Evolutionary conservation across 2,888 invertebrate species (phyloP), one percentile per base, ranked within the genome.

Genomic region (Orthonevra nobilis): DNA sequence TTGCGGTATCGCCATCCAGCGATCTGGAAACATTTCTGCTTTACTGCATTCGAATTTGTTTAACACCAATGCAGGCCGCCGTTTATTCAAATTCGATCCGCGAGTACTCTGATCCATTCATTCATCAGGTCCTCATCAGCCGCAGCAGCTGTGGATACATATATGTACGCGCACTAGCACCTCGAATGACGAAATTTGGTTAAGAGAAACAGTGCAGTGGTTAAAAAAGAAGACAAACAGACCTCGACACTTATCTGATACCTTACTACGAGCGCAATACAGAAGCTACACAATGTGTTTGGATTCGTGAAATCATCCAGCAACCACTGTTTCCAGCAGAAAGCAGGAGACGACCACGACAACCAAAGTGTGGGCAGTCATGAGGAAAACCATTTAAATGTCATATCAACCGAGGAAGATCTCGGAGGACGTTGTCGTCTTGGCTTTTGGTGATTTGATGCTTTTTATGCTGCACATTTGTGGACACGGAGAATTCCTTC

Each of bases 11-110:
- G 46, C 54, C 28, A 46, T n/a, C 7, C 34, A 61, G 15, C 72
- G 79, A 79, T 79, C 79, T 58, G 20, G 28, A 34, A 77, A 72
- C 79, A 79, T 79, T 79, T 79, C 56, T 79, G 79, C 79, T 79
- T 79, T 79, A 79, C 79, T 79, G 79, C 72, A 79, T 79, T 79
- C 79, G 79, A 79, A 79, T 79, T 79, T 79, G 79, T 79, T 79
- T 66, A 73, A 79, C 79, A 79, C 72, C 72, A 60, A 34, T 46
- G 54, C 79, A 54, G 36, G 66, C 60, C 60, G 77, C 60, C 46
- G 60, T 72, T 79, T 79, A 79, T 79, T 79, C 46, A 79, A 79
- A 79, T 79, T 48, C 72, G 40, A 72, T 60, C 46, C 60, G 12
- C 52, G 38, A 32, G 38, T 61, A 58, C 30, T 50, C 58, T 44